Base-by-base conservation (phyloP, 2,888 invertebrate genomes). In the Ophioninae sp. region DNA sequence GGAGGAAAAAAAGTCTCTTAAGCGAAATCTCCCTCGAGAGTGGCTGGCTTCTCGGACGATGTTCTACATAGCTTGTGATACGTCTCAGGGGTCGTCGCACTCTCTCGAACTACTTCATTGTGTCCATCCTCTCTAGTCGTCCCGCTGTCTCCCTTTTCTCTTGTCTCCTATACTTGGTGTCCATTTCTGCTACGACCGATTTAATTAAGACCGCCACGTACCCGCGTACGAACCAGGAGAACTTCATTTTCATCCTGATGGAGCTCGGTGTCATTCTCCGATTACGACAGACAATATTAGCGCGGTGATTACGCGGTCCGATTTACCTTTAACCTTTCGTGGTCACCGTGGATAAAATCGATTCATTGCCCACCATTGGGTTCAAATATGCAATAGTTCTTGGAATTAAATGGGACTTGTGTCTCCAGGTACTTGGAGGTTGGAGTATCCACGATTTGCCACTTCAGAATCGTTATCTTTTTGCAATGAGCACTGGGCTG, bases 181-280 rank as follows among this genome's bases (percentile, higher is more conserved):
- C 85, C 80, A 85, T 83, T 85, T 77, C 82, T 75, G 72, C 64
- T 79, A 22, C 79, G 86, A 80, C 74, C 84, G 86, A 90, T 88
- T 90, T 90, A 90, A 90, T 90, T 90, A 88, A 88, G 86, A 80
- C 85, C 87, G n/a, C 87, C 86, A 86, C 87, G 89, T 88, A 89
- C 89, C 88, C 81, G 85, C 83, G 81, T 78, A 77, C 51, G 71
- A 68, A 63, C 72, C 65, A 51, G 83, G 61, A 51, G 17, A 39
- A 23, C 81, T 73, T 87, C 87, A 90, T 90, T 89, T 87, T 83
- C 85, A 81, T 63, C 39, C 39, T 64, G 39, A 65, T 20, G 23
- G 23, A 68, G 64, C 61, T 65, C 6, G 9, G 30, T 20, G 63
- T 74, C 44, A 67, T 41, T 74, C 63, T 23, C 51, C 63, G 30